Percentiles rank a stretch among this genome's conserved stretches.
Evolutionary conservation across 1,140 invertebrate genomes (phyloP).

Genomic region (Pachypeltis micranthus): DNA sequence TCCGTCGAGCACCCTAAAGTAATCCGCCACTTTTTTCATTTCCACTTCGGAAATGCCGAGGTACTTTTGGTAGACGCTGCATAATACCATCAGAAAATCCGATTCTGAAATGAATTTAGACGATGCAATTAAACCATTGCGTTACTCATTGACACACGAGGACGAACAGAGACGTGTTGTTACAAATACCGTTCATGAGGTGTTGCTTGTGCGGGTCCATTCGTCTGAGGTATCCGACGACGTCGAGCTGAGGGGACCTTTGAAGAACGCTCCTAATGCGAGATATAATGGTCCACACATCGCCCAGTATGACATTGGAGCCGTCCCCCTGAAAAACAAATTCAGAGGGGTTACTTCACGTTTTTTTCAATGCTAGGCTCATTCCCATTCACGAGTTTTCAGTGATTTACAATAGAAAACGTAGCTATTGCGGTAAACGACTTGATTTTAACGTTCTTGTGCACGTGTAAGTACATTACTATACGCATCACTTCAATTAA

Average conservation of each 20-base stretch:
- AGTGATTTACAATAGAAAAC: no score
- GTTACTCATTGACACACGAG: no score
- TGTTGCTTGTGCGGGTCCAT: background rate
- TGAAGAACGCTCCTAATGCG: background rate
- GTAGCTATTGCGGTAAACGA: no score
- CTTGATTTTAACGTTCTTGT: no score
- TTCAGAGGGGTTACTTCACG: no score
- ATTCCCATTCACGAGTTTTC: no score
- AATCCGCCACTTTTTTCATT: slow-evolving; percentile 53
- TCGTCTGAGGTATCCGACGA: background rate
- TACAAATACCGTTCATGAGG: background rate
- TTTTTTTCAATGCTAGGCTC: no score
- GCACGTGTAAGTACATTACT: no score
- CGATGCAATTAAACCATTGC: no score
- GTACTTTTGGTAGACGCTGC: slow-evolving; percentile 3
- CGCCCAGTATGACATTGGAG: background rate
- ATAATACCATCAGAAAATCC: slow-evolving; percentile 30
- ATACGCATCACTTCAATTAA: no score
- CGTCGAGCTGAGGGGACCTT: background rate
- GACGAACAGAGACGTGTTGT: no score
- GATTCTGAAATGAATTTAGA: slow-evolving; percentile 51
- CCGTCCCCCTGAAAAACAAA: background rate
- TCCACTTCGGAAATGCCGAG: slow-evolving; percentile 50
- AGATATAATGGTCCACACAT: slow-evolving; percentile 3
- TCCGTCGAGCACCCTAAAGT: slow-evolving; percentile 59